Base-by-base conservation (phyloP, 1,140 invertebrate species). In the Aphaenogaster ashmeadi region DNA sequence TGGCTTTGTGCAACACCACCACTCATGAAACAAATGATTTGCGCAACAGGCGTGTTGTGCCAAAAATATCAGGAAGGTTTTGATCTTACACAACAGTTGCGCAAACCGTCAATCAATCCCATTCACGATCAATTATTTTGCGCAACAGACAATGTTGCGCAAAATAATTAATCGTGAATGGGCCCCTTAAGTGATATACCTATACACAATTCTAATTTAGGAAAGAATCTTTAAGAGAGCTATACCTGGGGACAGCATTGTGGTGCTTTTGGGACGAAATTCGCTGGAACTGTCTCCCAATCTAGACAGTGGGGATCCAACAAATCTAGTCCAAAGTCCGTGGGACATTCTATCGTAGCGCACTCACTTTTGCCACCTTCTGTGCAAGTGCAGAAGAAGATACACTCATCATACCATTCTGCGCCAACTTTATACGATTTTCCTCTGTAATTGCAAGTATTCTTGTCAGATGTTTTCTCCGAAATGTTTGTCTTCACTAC, bases 291-390 rank as follows among this genome's bases (percentile, higher is more conserved):
- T 0, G 97, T 97, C 89, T 98, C 98, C 98, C 98, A 99, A 87
- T 97, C 96, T 0, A 98, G 93, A 93, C 98, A 99, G 64, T 97
- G 96, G 0, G 98, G 97, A 92, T 98, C 97, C n/a, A 98, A 92
- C 2, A 98, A 96, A 90, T 98, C 98, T 15, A 98, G 94, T 1
- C 97, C 98, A 87, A 98, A 98, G 87, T 97, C 97, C 0, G 97
- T 97, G 0, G 98, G 98, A 92, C 98, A 99, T 81, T 98, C 97
- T 13, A 99, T 96, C 44, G 97, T 97, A 5, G 97, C 96, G 93
- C 98, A 99, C 78, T 97, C 97, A 0, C 78, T 72, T 50, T 94
- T 91, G 0, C 92, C 93, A 18, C 84, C 87, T 7, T 96, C 94
- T n/a, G 94, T 95, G 89, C 98, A 98, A 36, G 96, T 95, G 91